Evolutionary conservation across 1,140 invertebrate species (phyloP).

Genomic region (Harlomillsia oculata): DNA sequence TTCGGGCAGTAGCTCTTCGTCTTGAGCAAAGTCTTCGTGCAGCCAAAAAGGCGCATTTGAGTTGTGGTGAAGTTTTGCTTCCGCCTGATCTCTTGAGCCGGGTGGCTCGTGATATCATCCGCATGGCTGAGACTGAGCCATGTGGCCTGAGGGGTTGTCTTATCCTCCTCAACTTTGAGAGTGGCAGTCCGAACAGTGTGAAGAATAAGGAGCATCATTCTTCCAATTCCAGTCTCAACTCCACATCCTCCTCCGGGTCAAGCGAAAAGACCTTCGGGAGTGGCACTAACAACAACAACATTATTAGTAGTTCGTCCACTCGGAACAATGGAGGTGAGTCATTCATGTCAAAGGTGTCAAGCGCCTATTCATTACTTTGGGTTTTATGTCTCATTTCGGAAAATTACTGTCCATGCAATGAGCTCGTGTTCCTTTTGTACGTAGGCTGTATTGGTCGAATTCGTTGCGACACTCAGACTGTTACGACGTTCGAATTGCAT

Average conservation of each 20-base stretch:
- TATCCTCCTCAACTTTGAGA: conserved; percentile 39
- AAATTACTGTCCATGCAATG: too few relatives aligned
- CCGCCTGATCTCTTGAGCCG: conserved; percentile 63
- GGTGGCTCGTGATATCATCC: conserved; percentile 62
- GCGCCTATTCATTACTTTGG: too few relatives aligned
- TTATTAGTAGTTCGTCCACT: not conserved
- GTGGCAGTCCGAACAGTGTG: conserved; percentile 22
- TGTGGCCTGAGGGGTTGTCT: conserved; percentile 55
- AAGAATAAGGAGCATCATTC: conserved; percentile 19
- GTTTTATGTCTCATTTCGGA: too few relatives aligned
- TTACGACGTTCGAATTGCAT: conserved; percentile 58
- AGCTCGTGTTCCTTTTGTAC: not conserved
- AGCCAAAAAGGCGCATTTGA: conserved; percentile 64
- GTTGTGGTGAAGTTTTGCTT: conserved; percentile 67
- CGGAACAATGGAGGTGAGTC: not conserved
- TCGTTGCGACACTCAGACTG: conserved; percentile 68
- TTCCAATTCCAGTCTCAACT: conserved; percentile 19
- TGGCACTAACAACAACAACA: not conserved
- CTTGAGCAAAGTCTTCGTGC: conserved; percentile 63
- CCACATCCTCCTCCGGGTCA: conserved; percentile 16
- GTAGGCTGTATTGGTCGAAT: conserved; percentile 50
- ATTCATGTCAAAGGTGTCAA: not conserved
- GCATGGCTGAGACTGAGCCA: conserved; percentile 70
- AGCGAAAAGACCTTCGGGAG: not conserved
- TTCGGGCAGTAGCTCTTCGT: conserved; percentile 51